Percentiles rank a stretch among this genome's conserved stretches.
Conservation (phyloP, 1,140 invertebrate species). For the Euwallacea fornicatus region DNA sequence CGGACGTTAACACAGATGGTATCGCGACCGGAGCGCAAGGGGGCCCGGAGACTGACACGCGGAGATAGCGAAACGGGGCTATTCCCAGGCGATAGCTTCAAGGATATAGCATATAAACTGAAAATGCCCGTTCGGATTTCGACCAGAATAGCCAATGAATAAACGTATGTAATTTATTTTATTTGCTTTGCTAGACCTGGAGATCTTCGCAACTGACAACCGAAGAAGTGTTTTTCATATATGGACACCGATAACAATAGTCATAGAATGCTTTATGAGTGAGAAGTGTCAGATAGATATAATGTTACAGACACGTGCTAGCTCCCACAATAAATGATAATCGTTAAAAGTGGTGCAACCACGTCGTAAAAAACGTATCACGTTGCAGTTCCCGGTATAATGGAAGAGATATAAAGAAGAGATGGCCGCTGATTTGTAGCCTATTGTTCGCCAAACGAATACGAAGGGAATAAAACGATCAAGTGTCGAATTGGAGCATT, state of each 20-base stretch:
- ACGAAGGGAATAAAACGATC: not conserved
- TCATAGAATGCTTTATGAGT: too few species aligned
- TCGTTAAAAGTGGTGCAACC: conserved; percentile 14
- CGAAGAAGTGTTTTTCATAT: too few species aligned
- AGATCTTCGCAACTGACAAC: too few species aligned
- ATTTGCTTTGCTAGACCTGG: too few species aligned
- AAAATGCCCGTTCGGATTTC: not conserved
- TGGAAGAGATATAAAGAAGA: conserved; percentile 6
- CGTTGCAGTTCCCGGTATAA: conserved; percentile 10
- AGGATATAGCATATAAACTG: conserved; percentile 4
- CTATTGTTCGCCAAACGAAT: conserved; percentile 15
- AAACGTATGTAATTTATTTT: too few species aligned
- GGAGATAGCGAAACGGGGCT: conserved; percentile 14
- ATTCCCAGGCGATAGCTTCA: conserved; percentile 1
- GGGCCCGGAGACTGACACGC: conserved; percentile 2
- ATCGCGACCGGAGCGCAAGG: conserved; percentile 28
- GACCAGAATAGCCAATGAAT: not conserved
- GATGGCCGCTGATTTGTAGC: conserved; percentile 15
- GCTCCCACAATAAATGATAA: conserved; percentile 27
- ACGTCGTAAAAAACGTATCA: conserved; percentile 28
- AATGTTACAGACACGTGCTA: conserved; percentile 25
- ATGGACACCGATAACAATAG: too few species aligned
- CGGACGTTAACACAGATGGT: conserved; percentile 47
- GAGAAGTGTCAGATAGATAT: conserved; percentile 7
- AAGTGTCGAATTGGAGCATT: too few species aligned